Evolutionary conservation across 2,888 invertebrate genomes (phyloP).

Genomic region (Vandiemenella viatica): DNA sequence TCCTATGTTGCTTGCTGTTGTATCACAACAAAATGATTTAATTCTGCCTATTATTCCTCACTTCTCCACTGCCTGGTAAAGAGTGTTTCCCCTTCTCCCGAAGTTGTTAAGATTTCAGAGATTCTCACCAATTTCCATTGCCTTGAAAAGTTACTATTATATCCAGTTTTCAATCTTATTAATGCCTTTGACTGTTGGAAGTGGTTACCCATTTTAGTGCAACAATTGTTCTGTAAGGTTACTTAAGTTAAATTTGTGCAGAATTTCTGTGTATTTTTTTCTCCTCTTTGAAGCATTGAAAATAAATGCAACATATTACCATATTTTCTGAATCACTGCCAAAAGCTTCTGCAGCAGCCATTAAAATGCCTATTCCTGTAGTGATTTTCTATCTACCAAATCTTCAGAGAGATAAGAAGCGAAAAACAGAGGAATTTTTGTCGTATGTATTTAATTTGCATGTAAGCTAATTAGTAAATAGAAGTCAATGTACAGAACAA

Average conservation of each 20-base stretch:
- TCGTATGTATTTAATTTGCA: too few species aligned
- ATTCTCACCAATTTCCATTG: background rate
- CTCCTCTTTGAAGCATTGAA: background rate
- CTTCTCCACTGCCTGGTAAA: conserved; percentile 4
- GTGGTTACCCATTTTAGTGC: background rate
- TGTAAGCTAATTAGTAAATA: too few species aligned
- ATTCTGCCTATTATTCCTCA: background rate
- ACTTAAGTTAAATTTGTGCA: conserved; percentile 3
- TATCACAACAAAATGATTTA: conserved; percentile 1
- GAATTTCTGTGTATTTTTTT: conserved; percentile 1
- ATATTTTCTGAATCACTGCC: background rate
- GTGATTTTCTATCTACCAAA: too few species aligned
- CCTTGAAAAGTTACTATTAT: conserved; percentile 2
- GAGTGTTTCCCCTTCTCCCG: background rate
- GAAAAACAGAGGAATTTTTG: too few species aligned
- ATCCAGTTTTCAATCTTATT: background rate
- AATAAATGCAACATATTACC: background rate
- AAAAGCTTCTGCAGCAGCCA: background rate
- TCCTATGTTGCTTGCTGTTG: conserved; percentile 1
- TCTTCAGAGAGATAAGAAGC: too few species aligned
- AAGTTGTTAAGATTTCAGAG: conserved; percentile 2
- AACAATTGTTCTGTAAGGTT: background rate
- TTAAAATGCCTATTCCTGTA: background rate
- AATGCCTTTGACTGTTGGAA: background rate
- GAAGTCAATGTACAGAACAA: too few species aligned